phyloP scores from a whole-genome alignment of 2,888 invertebrate species.

The Drosophila paranaensis region DNA sequence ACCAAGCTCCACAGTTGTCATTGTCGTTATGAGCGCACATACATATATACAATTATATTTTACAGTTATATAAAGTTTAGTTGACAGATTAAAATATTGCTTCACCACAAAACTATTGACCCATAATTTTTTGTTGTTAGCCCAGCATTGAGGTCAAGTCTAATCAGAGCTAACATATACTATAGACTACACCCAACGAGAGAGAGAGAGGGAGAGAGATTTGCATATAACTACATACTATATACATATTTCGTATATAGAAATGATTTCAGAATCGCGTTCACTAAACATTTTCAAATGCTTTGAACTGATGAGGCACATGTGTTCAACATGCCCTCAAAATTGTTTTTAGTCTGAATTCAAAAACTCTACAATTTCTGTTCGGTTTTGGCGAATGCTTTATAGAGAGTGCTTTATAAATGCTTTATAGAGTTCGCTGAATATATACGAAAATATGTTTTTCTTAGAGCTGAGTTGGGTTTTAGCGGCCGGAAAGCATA shows the following conservation, averaged over 20 bases:
- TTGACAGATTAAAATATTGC: constrained; percentile 49
- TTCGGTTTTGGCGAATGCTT: not conserved
- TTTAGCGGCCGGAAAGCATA: not conserved
- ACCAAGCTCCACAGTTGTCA: constrained; percentile 46
- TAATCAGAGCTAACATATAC: constrained; percentile 46
- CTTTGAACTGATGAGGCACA: constrained; percentile 38
- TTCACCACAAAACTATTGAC: constrained; percentile 21
- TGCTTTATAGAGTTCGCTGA: not conserved
- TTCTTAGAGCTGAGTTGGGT: not conserved
- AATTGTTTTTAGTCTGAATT: not conserved
- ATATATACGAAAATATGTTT: no score
- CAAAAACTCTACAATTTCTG: not conserved
- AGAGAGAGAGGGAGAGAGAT: not conserved
- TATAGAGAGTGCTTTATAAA: no score
- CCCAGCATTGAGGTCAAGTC: constrained; percentile 62
- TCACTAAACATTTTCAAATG: constrained; percentile 32
- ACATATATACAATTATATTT: constrained; percentile 12
- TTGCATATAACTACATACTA: not conserved
- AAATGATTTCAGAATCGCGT: constrained; percentile 40
- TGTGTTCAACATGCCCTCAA: constrained; percentile 62
- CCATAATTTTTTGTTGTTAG: constrained; percentile 20
- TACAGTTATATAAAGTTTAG: constrained; percentile 22
- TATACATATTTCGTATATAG: constrained; percentile 19
- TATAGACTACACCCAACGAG: not conserved
- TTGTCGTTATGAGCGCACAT: constrained; percentile 29